phyloP scores from a whole-genome alignment of 2,797 vertebrate genomes.

The Leptodactylus fallax region DNA sequence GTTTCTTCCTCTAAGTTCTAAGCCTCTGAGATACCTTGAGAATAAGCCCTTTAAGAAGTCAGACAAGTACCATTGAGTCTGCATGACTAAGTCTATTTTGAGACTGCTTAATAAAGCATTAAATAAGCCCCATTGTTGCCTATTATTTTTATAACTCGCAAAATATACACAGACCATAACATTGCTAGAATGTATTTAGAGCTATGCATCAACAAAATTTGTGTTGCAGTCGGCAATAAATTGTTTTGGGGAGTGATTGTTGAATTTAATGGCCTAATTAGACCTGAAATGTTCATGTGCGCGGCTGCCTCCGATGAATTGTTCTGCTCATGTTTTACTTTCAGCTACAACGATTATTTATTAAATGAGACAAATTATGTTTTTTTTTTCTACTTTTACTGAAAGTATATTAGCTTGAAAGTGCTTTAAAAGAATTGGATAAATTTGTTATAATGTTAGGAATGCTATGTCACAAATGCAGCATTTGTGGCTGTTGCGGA shows the following conservation, averaged over 20 bases:
- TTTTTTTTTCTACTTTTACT: slow-evolving; percentile 3
- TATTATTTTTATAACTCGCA: slow-evolving; percentile 54
- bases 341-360: slow-evolving; percentile 34
- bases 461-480: background rate
- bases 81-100: background rate
- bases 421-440: background rate
- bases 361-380: slow-evolving; percentile 41
- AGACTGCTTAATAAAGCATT: slow-evolving; percentile 20
- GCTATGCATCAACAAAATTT: slow-evolving; percentile 32
- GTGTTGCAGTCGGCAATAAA: slow-evolving; percentile 27
- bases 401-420: background rate
- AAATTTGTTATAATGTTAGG: background rate
- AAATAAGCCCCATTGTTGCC: slow-evolving; percentile 48
- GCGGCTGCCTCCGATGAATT: background rate
- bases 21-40: background rate
- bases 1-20: background rate
- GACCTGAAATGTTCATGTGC: slow-evolving; percentile 21
- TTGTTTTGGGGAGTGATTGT: slow-evolving; percentile 50
- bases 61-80: slow-evolving; percentile 12
- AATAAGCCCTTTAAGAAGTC: background rate
- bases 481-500: background rate
- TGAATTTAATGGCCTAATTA: slow-evolving; percentile 47
- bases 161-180: slow-evolving; percentile 33
- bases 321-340: slow-evolving; percentile 22
- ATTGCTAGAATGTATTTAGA: slow-evolving; percentile 29